A percentile compares a stretch with the other conserved stretches of the same genome.
phyloP scores from a whole-genome alignment of 2,113 vertebrate species.

The Turdus rufiventris region DNA sequence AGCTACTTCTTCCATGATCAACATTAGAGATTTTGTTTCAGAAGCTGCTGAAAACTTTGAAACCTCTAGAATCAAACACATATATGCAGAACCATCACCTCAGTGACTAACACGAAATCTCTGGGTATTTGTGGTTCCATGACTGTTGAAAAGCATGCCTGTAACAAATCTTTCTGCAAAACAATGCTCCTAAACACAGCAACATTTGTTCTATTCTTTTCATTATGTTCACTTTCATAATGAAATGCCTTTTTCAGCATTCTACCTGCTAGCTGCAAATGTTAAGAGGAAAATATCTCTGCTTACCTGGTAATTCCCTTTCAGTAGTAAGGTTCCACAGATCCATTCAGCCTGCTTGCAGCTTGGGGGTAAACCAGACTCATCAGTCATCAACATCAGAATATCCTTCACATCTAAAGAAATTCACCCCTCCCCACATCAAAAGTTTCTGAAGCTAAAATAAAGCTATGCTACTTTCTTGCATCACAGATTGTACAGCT shows the following conservation, averaged over 20 bases:
- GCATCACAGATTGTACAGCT: background rate
- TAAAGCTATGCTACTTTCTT: background rate
- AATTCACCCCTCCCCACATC: background rate
- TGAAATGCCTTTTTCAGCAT: background rate
- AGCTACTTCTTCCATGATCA: background rate
- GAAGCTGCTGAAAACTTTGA: background rate
- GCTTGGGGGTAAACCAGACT: constrained; percentile 54
- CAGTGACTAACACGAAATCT: background rate
- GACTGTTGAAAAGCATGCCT: background rate
- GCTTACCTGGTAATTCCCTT: constrained; percentile 49
- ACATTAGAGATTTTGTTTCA: background rate
- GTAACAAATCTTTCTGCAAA: background rate
- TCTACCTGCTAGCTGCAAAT: constrained; percentile 13
- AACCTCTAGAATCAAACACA: background rate
- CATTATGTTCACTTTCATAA: background rate
- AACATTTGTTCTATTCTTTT: background rate
- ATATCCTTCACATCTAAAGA: background rate
- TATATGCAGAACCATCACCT: background rate
- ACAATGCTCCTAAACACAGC: background rate
- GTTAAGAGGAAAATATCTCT: constrained; percentile 13
- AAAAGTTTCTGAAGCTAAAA: background rate
- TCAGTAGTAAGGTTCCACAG: constrained; percentile 48
- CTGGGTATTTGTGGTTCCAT: background rate
- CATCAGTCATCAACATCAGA: constrained; percentile 4
- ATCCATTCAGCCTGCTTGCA: constrained; percentile 54